Conservation (phyloP, 1,140 invertebrate species). For the Drosophila biarmipes region DNA sequence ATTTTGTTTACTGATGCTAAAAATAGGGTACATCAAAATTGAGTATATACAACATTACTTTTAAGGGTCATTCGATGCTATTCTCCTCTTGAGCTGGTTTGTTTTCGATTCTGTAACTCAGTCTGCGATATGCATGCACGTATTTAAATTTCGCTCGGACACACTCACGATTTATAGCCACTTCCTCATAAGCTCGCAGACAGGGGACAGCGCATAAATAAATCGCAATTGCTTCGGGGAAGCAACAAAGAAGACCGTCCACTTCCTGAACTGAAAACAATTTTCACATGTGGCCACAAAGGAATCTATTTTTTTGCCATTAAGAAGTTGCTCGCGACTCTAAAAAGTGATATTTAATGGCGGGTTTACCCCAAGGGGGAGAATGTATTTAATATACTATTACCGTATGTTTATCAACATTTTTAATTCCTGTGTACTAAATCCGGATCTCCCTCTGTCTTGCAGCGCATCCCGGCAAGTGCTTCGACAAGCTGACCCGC, state of each 20-base stretch:
- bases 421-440: conserved; percentile 14
- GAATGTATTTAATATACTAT: not conserved
- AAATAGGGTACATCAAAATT: not conserved
- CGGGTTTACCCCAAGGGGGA: not conserved
- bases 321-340: not conserved
- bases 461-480: conserved; percentile 80
- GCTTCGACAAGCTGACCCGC: conserved; percentile 80
- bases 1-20: no score
- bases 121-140: conserved; percentile 13
- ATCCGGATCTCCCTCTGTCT: conserved; percentile 15
- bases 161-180: conserved; percentile 59
- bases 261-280: conserved; percentile 64
- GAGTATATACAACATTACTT: not conserved
- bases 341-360: not conserved
- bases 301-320: not conserved
- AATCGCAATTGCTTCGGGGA: conserved; percentile 36
- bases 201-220: conserved; percentile 54
- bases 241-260: conserved; percentile 56
- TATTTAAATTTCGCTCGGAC: conserved; percentile 28
- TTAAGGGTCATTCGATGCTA: not conserved
- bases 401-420: no score
- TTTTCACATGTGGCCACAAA: conserved; percentile 6
- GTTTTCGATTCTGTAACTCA: conserved; percentile 15
- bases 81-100: conserved; percentile 8
- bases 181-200: conserved; percentile 54